Evolutionary conservation across 2,888 invertebrate species (phyloP).

Genomic region (Malthinus seriepunctatus): DNA sequence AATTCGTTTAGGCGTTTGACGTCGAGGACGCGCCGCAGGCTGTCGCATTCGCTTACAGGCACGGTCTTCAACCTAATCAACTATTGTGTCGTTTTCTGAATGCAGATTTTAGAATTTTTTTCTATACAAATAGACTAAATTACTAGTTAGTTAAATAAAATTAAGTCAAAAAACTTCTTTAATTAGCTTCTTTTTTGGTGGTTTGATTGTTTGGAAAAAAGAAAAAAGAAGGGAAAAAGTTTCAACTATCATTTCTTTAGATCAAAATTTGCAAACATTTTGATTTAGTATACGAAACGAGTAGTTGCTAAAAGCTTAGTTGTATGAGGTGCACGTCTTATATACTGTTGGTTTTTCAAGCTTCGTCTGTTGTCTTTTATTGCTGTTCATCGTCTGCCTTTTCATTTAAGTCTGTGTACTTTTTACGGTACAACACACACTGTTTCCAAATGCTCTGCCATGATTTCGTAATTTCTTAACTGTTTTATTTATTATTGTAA

Average conservation of each 20-base stretch:
- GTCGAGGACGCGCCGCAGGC: constrained; percentile 42
- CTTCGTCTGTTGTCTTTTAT: constrained; percentile 42
- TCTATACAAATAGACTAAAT: neutral
- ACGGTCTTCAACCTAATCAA: constrained; percentile 38
- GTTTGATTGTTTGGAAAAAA: too few species aligned
- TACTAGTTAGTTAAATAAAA: too few species aligned
- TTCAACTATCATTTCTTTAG: neutral
- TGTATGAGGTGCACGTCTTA: constrained; percentile 37
- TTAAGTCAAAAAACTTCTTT: too few species aligned
- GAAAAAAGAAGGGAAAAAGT: too few species aligned
- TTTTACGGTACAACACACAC: constrained; percentile 40
- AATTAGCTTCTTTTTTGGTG: too few species aligned
- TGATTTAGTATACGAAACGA: constrained; percentile 25
- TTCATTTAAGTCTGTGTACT: constrained; percentile 43
- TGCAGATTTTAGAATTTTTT: constrained; percentile 34
- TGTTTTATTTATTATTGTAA: constrained; percentile 25
- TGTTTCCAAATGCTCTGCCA: constrained; percentile 24
- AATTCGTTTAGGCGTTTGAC: constrained; percentile 52
- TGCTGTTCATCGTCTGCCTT: constrained; percentile 40
- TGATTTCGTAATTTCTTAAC: constrained; percentile 25
- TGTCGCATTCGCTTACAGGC: constrained; percentile 27
- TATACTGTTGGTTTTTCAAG: constrained; percentile 38
- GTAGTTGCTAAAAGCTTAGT: constrained; percentile 28
- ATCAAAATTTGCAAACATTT: constrained; percentile 27
- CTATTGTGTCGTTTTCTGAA: constrained; percentile 40